Percentiles rank a stretch among this genome's conserved stretches.
Conservation (phyloP, 2,888 invertebrate genomes). For the Drosophila formosana region DNA sequence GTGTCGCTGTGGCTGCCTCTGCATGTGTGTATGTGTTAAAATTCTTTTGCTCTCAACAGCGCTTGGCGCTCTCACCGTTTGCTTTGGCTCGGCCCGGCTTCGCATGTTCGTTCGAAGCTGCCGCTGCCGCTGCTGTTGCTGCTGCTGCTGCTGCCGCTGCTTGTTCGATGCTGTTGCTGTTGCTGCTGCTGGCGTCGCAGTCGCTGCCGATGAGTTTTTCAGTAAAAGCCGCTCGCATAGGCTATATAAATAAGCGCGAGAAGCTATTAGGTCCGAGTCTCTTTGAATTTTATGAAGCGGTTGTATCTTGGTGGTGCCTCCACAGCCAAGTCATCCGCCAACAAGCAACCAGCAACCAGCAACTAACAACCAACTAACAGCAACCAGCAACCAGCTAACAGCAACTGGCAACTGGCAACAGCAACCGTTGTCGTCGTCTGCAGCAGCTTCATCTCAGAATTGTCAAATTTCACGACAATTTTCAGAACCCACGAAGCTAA, state of each 20-base stretch:
- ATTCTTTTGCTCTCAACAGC: slow-evolving; percentile 66
- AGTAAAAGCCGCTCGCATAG: slow-evolving; percentile 84
- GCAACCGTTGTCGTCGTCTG: slow-evolving; percentile 33
- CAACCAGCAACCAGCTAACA: slow-evolving; percentile 34
- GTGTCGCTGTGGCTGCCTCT: background rate
- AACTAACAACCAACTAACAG: slow-evolving; percentile 47
- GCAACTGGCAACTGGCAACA: slow-evolving; percentile 33
- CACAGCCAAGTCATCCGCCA: slow-evolving; percentile 50
- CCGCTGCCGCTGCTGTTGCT: slow-evolving; percentile 28
- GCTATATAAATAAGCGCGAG: slow-evolving; percentile 86
- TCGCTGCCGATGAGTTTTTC: slow-evolving; percentile 62
- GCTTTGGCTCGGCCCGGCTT: slow-evolving; percentile 54
- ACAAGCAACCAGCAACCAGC: slow-evolving; percentile 44
- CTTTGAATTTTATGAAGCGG: slow-evolving; percentile 86
- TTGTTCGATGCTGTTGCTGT: slow-evolving; percentile 15
- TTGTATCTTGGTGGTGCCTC: slow-evolving; percentile 83
- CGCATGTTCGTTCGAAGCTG: slow-evolving; percentile 56
- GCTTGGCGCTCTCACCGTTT: slow-evolving; percentile 54
- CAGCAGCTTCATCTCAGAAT: slow-evolving; percentile 54
- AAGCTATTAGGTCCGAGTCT: slow-evolving; percentile 85
- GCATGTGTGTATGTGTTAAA: slow-evolving; percentile 47
- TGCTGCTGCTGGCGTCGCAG: slow-evolving; percentile 22
- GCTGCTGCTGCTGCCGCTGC: slow-evolving; percentile 7
- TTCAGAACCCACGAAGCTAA: slow-evolving; percentile 48
- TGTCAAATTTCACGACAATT: slow-evolving; percentile 52